A percentile compares a stretch with the other conserved stretches of the same genome.
These are phyloP conservation scores for Lithobates pipiens DNA, from an alignment of 2,797 vertebrate species.

Conservation along the genomic window DNA sequence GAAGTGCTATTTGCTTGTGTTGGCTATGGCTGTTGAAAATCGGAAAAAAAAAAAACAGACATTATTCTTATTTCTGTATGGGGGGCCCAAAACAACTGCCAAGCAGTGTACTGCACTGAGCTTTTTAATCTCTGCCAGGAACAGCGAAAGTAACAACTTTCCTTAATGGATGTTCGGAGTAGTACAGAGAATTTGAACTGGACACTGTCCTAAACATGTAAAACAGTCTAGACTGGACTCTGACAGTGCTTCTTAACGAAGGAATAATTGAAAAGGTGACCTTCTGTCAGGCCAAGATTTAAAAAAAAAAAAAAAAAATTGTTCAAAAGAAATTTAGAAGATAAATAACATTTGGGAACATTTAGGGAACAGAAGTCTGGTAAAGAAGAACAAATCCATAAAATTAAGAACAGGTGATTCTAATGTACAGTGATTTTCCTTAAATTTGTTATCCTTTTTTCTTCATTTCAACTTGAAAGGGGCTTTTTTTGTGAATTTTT, in stretches of 20 bases:
- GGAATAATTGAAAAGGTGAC: constrained; percentile 16
- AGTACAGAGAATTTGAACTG: constrained; percentile 43
- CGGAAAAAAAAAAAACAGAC: constrained; percentile 4
- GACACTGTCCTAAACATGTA: constrained; percentile 50
- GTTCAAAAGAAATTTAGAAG: constrained; percentile 15
- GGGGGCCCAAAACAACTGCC: constrained; percentile 51
- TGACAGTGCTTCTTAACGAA: constrained; percentile 23
- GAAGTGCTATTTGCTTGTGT: constrained; percentile 37
- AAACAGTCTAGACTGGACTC: constrained; percentile 48
- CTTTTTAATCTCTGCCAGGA: constrained; percentile 55
- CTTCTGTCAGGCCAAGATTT: constrained; percentile 22
- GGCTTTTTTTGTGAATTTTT: not conserved
- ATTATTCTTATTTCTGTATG: constrained; percentile 47
- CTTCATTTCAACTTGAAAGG: not conserved
- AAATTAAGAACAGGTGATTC: constrained; percentile 37
- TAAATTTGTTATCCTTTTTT: constrained; percentile 15
- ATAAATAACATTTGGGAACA: constrained; percentile 47
- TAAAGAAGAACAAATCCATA: constrained; percentile 30
- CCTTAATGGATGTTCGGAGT: constrained; percentile 53
- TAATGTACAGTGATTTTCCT: constrained; percentile 14
- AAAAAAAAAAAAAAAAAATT: constrained; percentile 7
- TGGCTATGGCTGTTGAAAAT: constrained; percentile 25
- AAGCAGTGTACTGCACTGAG: constrained; percentile 40
- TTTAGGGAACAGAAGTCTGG: constrained; percentile 34
- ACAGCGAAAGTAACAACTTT: constrained; percentile 45